Evolutionary conservation across 2,113 vertebrate genomes (phyloP), one percentile per base, ranked within the genome.

Genomic region (Oncorhynchus masou): DNA sequence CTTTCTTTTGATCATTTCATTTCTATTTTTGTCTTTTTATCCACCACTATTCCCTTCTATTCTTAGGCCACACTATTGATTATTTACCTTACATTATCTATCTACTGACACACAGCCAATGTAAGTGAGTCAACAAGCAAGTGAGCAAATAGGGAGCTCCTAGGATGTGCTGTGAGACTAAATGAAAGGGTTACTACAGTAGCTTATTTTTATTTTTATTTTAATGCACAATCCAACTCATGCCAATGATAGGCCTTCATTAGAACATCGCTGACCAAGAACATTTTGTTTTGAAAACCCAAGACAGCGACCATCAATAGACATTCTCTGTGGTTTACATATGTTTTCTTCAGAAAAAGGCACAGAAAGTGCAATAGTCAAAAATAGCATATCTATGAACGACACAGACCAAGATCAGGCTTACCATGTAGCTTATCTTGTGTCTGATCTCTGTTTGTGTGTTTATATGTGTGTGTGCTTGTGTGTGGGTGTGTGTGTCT

Each of bases 51-150:
- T 6, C 27, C 48, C 13, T 71, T 66, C 22, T 74, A 74, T 74
- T 60, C 9, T 49, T 27, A 74, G 59, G 8, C 73, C n/a, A 45
- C 22, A 57, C 15, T 71, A 74, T 66, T 20, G 39, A 74, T 19
- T 5, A 48, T 39, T 65, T n/a, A 48, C n/a, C 49, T 62, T 39
- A 9, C 16, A 31, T 16, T n/a, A 60, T 27, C 59, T 62, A 60
- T 27, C 59, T 24, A 8, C 59, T 62, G 59, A 62, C 59, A 62
- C 59, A n/a, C 7, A n/a, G 59, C n/a, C 59, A 62, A 24, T 62
- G 59, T 13, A 62, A 62, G n/a, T 22, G 59, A 62, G 59, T 62
- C 59, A 62, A 16, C 59, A n/a, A 67, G 59, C 59, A n/a, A 67
- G 65, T 31, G 27, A 29, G 65, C 65, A 29, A 15, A 13, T 67